Conservation (phyloP, 2,113 vertebrate genomes). For the Bufo bufo region DNA sequence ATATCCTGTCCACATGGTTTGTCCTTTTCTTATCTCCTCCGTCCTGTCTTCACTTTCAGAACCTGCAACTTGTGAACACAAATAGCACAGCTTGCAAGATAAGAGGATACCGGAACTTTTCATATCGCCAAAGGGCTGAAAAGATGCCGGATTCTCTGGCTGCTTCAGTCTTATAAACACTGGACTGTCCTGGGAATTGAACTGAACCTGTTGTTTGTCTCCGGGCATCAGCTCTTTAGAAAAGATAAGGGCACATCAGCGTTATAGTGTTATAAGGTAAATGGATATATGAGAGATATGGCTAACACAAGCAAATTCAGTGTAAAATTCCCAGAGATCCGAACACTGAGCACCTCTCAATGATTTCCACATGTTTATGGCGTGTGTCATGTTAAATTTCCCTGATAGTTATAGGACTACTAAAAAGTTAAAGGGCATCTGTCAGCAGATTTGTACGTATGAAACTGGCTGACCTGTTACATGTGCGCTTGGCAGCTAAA, state of each 20-base stretch:
- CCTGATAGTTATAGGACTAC: constrained; percentile 7
- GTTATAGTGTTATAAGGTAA: constrained; percentile 36
- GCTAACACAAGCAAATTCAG: not conserved
- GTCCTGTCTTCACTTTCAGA: constrained; percentile 58
- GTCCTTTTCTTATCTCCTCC: constrained; percentile 42
- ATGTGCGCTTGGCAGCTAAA: too few species aligned
- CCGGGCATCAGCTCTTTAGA: constrained; percentile 9
- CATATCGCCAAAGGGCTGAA: constrained; percentile 22
- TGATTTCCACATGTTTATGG: not conserved
- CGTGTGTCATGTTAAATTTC: constrained; percentile 30
- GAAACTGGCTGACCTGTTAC: too few species aligned
- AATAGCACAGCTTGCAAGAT: constrained; percentile 54
- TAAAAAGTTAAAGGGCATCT: not conserved
- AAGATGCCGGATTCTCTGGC: constrained; percentile 10
- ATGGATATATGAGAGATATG: constrained; percentile 4
- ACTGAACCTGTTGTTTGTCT: constrained; percentile 29
- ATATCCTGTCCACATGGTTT: constrained; percentile 25
- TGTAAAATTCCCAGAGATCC: not conserved
- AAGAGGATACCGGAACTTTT: not conserved
- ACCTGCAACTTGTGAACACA: not conserved
- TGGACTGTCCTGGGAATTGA: constrained; percentile 7
- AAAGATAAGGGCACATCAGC: constrained; percentile 27
- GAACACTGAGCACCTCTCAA: not conserved
- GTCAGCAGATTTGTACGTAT: too few species aligned
- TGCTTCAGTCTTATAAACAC: constrained; percentile 26